phyloP scores from a whole-genome alignment of 2,797 vertebrate genomes.

The Melanitta fusca region DNA sequence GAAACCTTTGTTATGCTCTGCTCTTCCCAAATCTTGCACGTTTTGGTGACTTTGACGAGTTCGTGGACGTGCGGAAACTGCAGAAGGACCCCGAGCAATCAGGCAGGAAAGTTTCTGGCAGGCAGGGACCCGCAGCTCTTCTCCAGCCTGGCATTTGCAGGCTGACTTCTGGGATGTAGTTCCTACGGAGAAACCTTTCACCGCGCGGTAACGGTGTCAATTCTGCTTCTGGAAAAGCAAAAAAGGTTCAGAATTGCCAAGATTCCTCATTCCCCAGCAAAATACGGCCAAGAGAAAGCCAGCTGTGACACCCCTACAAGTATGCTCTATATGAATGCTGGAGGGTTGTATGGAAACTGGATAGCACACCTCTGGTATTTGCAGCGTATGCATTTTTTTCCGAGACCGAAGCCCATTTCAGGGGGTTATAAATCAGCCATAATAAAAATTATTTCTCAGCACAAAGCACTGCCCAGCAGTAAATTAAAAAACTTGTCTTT shows the following conservation, averaged over 20 bases:
- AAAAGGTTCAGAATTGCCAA: neutral
- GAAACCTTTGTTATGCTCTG: rapidly evolving
- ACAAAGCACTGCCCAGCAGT: neutral
- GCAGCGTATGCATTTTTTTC: neutral
- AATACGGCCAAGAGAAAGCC: neutral
- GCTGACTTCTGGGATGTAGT: neutral
- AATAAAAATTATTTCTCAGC: neutral
- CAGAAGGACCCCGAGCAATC: neutral
- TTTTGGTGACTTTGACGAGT: neutral
- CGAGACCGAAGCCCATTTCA: neutral
- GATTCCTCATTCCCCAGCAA: neutral
- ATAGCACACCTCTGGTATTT: neutral
- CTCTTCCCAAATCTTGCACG: rapidly evolving
- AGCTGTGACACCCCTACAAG: neutral
- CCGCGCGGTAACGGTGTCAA: neutral
- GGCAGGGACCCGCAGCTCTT: neutral
- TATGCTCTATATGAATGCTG: neutral
- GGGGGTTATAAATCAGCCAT: neutral
- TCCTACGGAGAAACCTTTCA: neutral
- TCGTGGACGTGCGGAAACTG: rapidly evolving
- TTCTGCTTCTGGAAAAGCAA: neutral
- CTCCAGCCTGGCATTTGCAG: neutral
- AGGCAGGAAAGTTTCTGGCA: neutral
- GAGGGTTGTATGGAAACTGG: conserved; percentile 16
- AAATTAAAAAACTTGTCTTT: neutral